Evolutionary conservation across 2,113 vertebrate genomes (phyloP).

Genomic region (Pseudorectes ferrugineus): DNA sequence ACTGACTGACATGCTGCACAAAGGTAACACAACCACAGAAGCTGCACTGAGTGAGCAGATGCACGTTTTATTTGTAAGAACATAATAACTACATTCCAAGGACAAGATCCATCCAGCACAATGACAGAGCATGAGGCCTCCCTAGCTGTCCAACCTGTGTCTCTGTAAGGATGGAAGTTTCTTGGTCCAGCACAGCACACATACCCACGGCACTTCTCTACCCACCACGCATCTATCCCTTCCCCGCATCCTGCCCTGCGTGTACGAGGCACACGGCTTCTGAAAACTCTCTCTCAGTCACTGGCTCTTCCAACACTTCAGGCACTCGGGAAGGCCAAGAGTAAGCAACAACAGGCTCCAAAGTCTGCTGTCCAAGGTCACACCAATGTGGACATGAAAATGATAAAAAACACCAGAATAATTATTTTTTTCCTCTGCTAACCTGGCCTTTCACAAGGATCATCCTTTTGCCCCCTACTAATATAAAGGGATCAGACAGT

Average conservation of each 20-base stretch:
- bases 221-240: accelerated
- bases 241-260: neutral
- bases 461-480: neutral
- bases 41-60: neutral
- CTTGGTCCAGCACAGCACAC: neutral
- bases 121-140: neutral
- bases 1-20: neutral
- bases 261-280: accelerated
- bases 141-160: neutral
- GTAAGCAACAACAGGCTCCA: neutral
- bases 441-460: neutral
- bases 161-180: neutral
- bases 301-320: neutral
- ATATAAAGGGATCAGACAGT: neutral
- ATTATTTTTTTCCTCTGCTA: neutral
- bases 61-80: neutral
- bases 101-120: neutral
- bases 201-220: too few relatives aligned
- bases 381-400: neutral
- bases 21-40: neutral
- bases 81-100: neutral
- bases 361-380: neutral
- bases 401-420: accelerated
- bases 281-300: neutral
- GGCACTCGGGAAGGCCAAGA: neutral